phyloP scores from a whole-genome alignment of 1,140 invertebrate species.

The Chionoecetes opilio region DNA sequence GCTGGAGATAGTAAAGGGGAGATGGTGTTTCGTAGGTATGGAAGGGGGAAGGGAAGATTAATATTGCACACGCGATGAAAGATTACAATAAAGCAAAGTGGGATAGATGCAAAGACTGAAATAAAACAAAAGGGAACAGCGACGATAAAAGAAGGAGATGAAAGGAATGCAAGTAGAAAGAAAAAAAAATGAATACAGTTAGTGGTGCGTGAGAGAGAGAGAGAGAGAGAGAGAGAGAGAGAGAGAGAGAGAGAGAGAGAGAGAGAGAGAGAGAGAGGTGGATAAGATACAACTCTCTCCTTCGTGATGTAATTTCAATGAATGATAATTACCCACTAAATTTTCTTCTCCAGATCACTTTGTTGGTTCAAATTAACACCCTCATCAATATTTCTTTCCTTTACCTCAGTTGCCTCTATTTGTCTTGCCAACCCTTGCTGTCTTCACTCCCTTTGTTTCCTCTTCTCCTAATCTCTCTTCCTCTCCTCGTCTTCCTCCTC shows the following conservation, averaged over 20 bases:
- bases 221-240: constrained; percentile 27
- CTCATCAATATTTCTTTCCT: not conserved
- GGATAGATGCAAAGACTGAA: not conserved
- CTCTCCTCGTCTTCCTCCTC: not conserved
- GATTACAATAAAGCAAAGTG: not conserved
- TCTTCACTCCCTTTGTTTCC: not conserved
- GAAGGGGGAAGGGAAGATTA: not conserved
- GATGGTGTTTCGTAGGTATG: not conserved
- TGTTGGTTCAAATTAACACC: not conserved
- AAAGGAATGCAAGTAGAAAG: not conserved
- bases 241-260: not conserved
- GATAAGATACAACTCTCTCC: not conserved
- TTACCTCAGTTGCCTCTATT: not conserved
- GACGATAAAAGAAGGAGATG: too few relatives aligned
- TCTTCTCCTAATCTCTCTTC: not conserved
- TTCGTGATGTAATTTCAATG: not conserved
- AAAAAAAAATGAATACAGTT: not conserved
- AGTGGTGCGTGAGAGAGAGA: not conserved
- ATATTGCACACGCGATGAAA: not conserved
- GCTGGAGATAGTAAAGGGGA: not conserved
- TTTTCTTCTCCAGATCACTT: not conserved
- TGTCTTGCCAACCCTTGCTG: not conserved
- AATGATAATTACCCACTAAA: not conserved
- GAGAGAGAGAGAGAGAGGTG: too few relatives aligned
- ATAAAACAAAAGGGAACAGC: not conserved